A percentile compares a stretch with the other conserved stretches of the same genome.
Conservation (phyloP, 2,888 invertebrate genomes). For the Dolichopus griseipennis region DNA sequence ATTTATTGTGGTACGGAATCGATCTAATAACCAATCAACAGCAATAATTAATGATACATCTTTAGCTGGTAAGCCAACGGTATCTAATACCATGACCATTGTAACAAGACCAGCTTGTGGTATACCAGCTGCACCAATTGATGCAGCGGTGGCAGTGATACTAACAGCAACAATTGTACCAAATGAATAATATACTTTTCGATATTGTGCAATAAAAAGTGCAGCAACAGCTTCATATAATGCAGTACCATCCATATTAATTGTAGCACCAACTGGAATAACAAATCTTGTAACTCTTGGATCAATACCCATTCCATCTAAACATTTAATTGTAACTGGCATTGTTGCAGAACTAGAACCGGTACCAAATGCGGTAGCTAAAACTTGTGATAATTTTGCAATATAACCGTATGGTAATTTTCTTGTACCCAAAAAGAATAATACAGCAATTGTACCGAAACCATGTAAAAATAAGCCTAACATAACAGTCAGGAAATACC, state of each 20-base stretch:
- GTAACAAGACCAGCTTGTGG: slow-evolving; percentile 93
- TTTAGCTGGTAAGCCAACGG: slow-evolving; percentile 80
- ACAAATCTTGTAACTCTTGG: slow-evolving; percentile 88
- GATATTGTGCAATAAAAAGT: slow-evolving; percentile 91
- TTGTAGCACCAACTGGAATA: slow-evolving; percentile 93
- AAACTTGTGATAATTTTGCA: slow-evolving; percentile 77
- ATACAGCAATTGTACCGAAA: slow-evolving; percentile 71
- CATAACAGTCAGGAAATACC: slow-evolving; percentile 89
- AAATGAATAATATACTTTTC: slow-evolving; percentile 70
- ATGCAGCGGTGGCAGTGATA: slow-evolving; percentile 92
- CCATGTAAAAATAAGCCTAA: slow-evolving; percentile 88
- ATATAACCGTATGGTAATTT: slow-evolving; percentile 75
- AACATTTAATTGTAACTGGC: slow-evolving; percentile 87
- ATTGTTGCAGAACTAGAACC: slow-evolving; percentile 92
- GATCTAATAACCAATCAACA: slow-evolving; percentile 84
- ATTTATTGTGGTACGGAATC: slow-evolving; percentile 83
- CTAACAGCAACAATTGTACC: slow-evolving; percentile 89
- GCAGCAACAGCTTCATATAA: slow-evolving; percentile 97
- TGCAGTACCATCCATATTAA: slow-evolving; percentile 94
- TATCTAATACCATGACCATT: slow-evolving; percentile 91
- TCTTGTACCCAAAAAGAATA: slow-evolving; percentile 75
- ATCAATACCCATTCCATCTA: slow-evolving; percentile 87
- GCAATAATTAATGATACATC: slow-evolving; percentile 86
- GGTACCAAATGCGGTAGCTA: slow-evolving; percentile 94
- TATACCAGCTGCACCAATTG: slow-evolving; percentile 95